Conservation (phyloP, 2,113 vertebrate genomes). For the Microcebus tavaratra region DNA sequence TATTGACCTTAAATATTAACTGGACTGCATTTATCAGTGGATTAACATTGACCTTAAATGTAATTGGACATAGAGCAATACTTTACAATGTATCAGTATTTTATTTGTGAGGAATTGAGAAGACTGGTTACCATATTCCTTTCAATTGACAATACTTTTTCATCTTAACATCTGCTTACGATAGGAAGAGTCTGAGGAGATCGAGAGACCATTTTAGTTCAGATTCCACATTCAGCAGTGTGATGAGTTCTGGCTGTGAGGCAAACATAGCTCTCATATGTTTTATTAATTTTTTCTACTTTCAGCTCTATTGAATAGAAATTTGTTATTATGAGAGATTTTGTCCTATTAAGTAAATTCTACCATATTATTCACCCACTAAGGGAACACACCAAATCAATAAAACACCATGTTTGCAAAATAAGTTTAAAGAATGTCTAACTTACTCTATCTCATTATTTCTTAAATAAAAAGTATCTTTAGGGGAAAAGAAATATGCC, state of each 20-base stretch:
- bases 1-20: neutral
- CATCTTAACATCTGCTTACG: neutral
- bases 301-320: neutral
- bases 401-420: neutral
- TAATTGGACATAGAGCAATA: neutral
- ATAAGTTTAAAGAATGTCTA: neutral
- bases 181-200: neutral
- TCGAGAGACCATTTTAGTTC: neutral
- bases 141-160: neutral
- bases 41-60: neutral
- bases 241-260: neutral
- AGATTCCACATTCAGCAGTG: neutral
- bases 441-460: neutral
- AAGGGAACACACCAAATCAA: neutral
- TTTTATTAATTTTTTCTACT: neutral
- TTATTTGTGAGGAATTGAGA: neutral
- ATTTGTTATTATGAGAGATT: neutral
- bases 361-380: neutral
- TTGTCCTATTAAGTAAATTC: neutral
- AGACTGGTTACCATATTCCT: neutral
- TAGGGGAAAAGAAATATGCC: neutral
- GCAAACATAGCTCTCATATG: neutral
- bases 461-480: neutral
- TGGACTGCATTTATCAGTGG: neutral
- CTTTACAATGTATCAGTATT: neutral